Percentiles rank a stretch among this genome's conserved stretches.
Evolutionary conservation across 1,140 invertebrate genomes (phyloP).

Genomic region (Apis dorsata): DNA sequence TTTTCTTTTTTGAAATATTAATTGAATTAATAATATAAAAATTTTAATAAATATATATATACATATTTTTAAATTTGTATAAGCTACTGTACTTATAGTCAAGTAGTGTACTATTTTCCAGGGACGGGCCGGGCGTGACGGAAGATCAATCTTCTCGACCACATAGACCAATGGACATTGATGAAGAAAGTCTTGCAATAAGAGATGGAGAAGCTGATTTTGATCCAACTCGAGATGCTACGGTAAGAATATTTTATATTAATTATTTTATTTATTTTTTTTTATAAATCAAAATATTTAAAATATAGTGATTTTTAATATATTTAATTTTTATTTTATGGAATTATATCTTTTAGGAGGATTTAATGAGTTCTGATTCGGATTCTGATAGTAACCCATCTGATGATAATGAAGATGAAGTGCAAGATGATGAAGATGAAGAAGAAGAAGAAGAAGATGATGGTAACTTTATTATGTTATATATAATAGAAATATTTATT

Average conservation of each 20-base stretch:
- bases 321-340: not conserved
- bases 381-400: conserved; percentile 78
- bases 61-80: conserved; percentile 27
- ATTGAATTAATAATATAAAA: not conserved
- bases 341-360: conserved; percentile 76
- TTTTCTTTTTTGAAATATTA: not conserved
- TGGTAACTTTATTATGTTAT: conserved; percentile 55
- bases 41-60: conserved; percentile 13
- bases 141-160: conserved; percentile 76
- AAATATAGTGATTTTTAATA: not conserved
- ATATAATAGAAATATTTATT: conserved; percentile 1
- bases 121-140: conserved; percentile 75
- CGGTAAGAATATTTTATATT: conserved; percentile 68
- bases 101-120: conserved; percentile 79
- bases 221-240: conserved; percentile 77
- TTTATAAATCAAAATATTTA: not conserved
- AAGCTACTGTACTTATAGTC: conserved; percentile 77
- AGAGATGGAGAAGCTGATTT: conserved; percentile 76
- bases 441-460: conserved; percentile 82
- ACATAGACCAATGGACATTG: conserved; percentile 79
- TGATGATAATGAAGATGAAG: conserved; percentile 81
- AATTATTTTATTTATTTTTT: not conserved
- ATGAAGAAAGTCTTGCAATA: conserved; percentile 76
- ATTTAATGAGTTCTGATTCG: conserved; percentile 82
- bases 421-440: conserved; percentile 83